A percentile compares a stretch with the other conserved stretches of the same genome.
phyloP scores from a whole-genome alignment of 1,140 invertebrate genomes.

The Atta colombica region DNA sequence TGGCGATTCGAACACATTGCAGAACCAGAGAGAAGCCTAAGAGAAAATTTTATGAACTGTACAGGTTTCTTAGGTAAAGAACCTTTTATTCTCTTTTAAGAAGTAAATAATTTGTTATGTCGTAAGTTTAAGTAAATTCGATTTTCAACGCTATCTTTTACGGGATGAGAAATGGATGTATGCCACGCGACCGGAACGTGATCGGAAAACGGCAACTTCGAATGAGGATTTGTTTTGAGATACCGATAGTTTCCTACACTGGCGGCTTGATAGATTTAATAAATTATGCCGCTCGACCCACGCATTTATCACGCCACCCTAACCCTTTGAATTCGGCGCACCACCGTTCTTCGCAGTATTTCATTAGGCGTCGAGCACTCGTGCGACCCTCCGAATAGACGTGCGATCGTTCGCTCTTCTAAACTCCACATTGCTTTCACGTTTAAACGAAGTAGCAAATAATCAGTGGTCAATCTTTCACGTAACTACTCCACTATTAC shows the following conservation, averaged over 20 bases:
- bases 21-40: background rate
- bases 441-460: slow-evolving; percentile 34
- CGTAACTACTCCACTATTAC: background rate
- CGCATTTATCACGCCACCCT: slow-evolving; percentile 82
- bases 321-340: slow-evolving; percentile 69
- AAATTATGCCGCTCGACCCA: slow-evolving; percentile 82
- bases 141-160: background rate
- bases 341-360: slow-evolving; percentile 77
- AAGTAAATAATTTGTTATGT: background rate
- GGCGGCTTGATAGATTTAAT: slow-evolving; percentile 82
- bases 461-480: slow-evolving; percentile 31
- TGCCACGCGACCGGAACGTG: slow-evolving; percentile 19
- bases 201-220: slow-evolving; percentile 2
- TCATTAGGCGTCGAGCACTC: slow-evolving; percentile 76
- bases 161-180: background rate
- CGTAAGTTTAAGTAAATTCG: slow-evolving; percentile 10
- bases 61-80: slow-evolving; percentile 42
- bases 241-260: slow-evolving; percentile 20
- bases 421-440: background rate
- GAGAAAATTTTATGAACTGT: slow-evolving; percentile 62
- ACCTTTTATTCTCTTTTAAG: slow-evolving; percentile 17
- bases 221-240: slow-evolving; percentile 28
- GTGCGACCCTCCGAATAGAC: slow-evolving; percentile 45
- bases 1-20: slow-evolving; percentile 64
- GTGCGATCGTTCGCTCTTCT: slow-evolving; percentile 31